phyloP scores from a whole-genome alignment of 2,888 invertebrate genomes.

The Acronicta leporina region DNA sequence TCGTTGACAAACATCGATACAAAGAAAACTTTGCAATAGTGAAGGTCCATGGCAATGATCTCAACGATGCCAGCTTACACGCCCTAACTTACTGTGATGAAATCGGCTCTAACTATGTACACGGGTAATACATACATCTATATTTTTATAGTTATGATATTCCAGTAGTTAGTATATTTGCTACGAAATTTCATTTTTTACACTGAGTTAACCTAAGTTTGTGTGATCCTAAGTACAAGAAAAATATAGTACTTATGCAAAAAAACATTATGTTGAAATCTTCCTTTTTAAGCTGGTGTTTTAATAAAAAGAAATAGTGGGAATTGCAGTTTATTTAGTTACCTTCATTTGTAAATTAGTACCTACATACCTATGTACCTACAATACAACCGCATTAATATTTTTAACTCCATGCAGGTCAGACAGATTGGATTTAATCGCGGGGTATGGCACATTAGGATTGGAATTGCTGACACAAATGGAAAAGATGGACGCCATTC shows the following conservation, averaged over 20 bases:
- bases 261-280: no score
- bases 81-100: constrained; percentile 66
- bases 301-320: no score
- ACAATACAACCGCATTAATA: background rate
- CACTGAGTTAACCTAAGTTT: no score
- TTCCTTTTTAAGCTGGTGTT: no score
- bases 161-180: no score
- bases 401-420: constrained; percentile 45
- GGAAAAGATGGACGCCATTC: constrained; percentile 67
- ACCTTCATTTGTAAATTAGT: no score
- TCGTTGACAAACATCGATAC: constrained; percentile 63
- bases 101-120: constrained; percentile 67
- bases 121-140: constrained; percentile 57
- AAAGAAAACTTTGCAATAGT: constrained; percentile 70
- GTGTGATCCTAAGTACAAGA: no score
- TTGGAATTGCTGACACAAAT: constrained; percentile 68
- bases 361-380: background rate
- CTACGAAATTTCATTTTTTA: no score
- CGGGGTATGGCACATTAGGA: constrained; percentile 72
- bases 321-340: no score
- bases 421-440: constrained; percentile 67
- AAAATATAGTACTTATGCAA: no score
- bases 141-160: background rate
- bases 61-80: constrained; percentile 67
- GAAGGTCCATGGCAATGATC: constrained; percentile 66